phyloP scores from a whole-genome alignment of 2,888 invertebrate genomes.

The Gortyna flavago region DNA sequence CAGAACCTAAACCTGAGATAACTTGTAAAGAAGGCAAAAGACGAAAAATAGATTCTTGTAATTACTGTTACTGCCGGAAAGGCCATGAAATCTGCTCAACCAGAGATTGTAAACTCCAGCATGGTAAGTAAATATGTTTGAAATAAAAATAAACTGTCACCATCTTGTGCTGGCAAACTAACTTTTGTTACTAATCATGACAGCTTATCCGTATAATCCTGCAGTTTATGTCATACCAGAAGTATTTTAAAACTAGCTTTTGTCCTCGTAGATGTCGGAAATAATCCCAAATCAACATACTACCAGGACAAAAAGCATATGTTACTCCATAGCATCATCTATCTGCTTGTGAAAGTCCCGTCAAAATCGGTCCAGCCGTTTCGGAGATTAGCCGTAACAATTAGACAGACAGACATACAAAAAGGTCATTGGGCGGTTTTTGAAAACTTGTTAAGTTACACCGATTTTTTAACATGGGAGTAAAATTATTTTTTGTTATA shows the following conservation, averaged over 20 bases:
- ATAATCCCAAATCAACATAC: too few relatives aligned
- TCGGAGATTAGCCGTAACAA: too few relatives aligned
- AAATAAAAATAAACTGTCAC: not conserved
- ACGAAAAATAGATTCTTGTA: constrained; percentile 47
- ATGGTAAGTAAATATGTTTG: constrained; percentile 11
- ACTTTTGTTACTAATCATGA: not conserved
- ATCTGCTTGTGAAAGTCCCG: too few relatives aligned
- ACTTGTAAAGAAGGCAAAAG: constrained; percentile 32
- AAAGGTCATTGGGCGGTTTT: too few relatives aligned
- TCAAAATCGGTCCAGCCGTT: too few relatives aligned
- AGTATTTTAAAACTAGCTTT: not conserved
- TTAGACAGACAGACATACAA: too few relatives aligned
- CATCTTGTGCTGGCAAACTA: not conserved
- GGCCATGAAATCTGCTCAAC: constrained; percentile 43
- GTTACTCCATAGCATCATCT: too few relatives aligned
- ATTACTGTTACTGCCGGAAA: constrained; percentile 37
- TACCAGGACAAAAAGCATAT: too few relatives aligned
- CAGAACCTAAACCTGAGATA: constrained; percentile 13
- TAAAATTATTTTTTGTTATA: too few relatives aligned
- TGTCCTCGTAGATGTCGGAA: too few relatives aligned
- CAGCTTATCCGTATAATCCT: not conserved
- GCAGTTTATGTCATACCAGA: not conserved
- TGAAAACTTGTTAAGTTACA: too few relatives aligned
- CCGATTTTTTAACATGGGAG: too few relatives aligned
- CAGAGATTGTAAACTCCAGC: constrained; percentile 6